Evolutionary conservation across 1,140 invertebrate genomes (phyloP), one percentile per base, ranked within the genome.

Genomic region (Cylas formicarius): DNA sequence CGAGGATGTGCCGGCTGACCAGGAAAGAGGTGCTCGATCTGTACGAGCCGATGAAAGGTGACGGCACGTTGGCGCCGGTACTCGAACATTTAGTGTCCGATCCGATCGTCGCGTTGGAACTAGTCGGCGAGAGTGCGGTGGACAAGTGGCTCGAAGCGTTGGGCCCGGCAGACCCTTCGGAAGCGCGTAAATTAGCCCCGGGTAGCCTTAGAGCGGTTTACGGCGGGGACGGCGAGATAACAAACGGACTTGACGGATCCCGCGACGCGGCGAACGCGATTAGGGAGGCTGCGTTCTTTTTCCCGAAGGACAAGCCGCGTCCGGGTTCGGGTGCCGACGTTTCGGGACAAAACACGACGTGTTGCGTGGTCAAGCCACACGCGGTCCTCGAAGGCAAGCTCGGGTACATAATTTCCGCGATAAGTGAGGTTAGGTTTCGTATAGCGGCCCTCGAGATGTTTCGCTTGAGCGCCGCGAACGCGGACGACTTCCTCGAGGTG

Each of bases 341-440:
- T 1, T 78, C 74, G 57, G 74, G 20, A 72, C 11, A 75, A 29
- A 78, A 80, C 50, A 82, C 82, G 38, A 88, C 90, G 3, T 82
- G 88, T 49, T 90, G 86, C 59, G 73, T 97, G 19, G 83, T 96
- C 11, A 94, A 95, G 66, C 91, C 92, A n/a, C 90, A 95, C 68
- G 83, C 84, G 28, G 71, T 96, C 3, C 72, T 80, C 48, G 80
- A 82, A 60, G 81, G 76, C 8, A 73, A 73, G 44, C 56, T 79
- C 1, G 90, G 87, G 3, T 65, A 76, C 39, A 85, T 91, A 10
- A 68, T 95, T 8, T 69, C 74, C 31, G 74, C 76, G 21, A 90
- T 95, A 48, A 72, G 78, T 31, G 76, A 82, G 35, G 76, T 75
- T 28, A 80, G 80, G 5, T 95, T 84, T 59, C 70, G 76, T 27